Base-by-base conservation (phyloP, 2,888 invertebrate species). In the Eristalis intricaria region DNA sequence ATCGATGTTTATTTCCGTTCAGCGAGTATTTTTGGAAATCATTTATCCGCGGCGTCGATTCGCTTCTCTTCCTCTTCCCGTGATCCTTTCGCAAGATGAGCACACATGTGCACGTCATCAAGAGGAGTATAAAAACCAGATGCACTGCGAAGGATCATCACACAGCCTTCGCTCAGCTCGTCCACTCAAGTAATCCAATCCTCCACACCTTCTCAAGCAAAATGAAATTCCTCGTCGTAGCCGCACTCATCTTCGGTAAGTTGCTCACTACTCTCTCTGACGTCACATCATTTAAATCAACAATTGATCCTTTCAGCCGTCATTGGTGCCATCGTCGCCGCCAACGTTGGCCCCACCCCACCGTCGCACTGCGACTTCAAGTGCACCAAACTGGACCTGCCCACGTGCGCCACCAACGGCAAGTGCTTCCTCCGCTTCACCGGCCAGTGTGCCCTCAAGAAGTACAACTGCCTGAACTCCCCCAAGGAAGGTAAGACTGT, bases 401-500 rank as follows among this genome's bases (percentile, higher is more conserved):
- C 89, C 7, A 89, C 91, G 0, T 91, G 91, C 43, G 90, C 90
- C 76, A 86, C 89, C 66, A 91, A 91, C 61, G 91, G 91, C 11
- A 91, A 89, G 68, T 91, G 91, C 73, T 88, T 90, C 63, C 89
- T 90, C 35, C 75, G 88, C 5, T 91, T 91, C 76, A 86, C 89
- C 19, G 90, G 90, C n/a, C 78, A 77, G 32, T 91, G 91, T 76
- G 89, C 89, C 29, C 89, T 91, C 86, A 75, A 90, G 26, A 89
- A 90, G 60, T 90, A 91, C 89, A 91, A 91, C 73, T 91, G 91
- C 63, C 89, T 89, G 29, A 90, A 91, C 89, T 89, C 91, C 10
- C 90, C 4, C 5, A 32, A 90, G 38, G 91, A 22, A 43, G 73
- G 77, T 69, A 69, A 50, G 50, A 50, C 0, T n/a, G 1, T 23